Evolutionary conservation across 2,797 vertebrate genomes (phyloP).

Genomic region (Cossypha dichroa): DNA sequence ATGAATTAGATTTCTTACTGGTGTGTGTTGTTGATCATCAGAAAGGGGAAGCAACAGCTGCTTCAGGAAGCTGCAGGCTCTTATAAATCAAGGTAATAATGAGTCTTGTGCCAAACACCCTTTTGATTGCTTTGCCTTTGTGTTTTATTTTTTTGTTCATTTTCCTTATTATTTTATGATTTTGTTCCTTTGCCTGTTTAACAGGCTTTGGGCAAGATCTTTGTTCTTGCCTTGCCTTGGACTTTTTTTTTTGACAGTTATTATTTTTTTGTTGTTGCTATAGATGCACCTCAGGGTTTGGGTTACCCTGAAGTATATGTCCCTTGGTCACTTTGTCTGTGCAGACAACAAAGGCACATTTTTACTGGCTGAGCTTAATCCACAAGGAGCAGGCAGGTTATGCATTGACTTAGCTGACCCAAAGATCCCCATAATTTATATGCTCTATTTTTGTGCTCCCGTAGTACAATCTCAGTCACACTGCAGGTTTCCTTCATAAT

Average conservation of each 20-base stretch:
- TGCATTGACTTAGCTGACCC: neutral
- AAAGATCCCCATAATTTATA: rapidly evolving
- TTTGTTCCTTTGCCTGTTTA: neutral
- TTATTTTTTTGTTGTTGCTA: neutral
- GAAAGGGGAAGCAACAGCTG: neutral
- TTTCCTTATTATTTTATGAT: neutral
- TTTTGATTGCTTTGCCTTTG: constrained; percentile 2
- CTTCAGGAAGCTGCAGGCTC: neutral
- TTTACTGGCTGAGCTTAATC: neutral
- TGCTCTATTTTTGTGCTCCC: rapidly evolving
- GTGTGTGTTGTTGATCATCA: neutral
- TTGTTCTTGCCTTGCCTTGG: neutral
- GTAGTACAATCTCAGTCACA: neutral
- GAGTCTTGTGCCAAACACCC: neutral
- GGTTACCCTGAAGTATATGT: rapidly evolving
- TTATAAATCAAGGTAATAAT: constrained; percentile 6
- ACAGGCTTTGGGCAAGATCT: neutral
- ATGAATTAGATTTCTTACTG: neutral
- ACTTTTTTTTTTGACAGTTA: neutral
- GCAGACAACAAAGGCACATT: neutral
- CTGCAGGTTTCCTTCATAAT: neutral
- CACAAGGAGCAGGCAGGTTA: neutral
- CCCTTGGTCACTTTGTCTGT: neutral
- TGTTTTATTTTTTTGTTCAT: neutral
- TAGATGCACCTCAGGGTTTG: neutral